Evolutionary conservation across 2,113 vertebrate genomes (phyloP).

Genomic region (Gymnobelideus leadbeateri): DNA sequence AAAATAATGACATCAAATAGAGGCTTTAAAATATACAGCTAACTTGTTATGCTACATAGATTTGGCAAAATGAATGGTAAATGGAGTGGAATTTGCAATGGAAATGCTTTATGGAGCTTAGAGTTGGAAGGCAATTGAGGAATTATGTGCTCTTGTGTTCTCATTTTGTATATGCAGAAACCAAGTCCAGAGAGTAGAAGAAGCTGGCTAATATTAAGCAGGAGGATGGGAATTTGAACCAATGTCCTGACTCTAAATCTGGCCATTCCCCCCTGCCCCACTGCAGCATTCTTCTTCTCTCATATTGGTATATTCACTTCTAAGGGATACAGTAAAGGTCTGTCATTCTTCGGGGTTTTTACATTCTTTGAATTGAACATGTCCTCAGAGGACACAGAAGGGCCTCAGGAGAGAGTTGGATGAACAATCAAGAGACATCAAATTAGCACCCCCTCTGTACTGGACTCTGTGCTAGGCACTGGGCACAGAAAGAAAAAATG

Average conservation of each 20-base stretch:
- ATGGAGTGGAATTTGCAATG: constrained; percentile 9
- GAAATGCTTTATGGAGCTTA: constrained; percentile 3
- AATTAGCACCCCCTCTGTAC: not conserved
- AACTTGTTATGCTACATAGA: constrained; percentile 30
- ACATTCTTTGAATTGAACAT: not conserved
- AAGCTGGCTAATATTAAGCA: not conserved
- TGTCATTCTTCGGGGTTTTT: not conserved
- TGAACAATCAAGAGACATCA: not conserved
- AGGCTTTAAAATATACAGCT: constrained; percentile 9
- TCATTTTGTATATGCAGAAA: not conserved
- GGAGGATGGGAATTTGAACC: not conserved
- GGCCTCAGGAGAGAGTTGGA: not conserved
- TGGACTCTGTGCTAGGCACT: not conserved
- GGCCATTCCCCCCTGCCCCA: no score
- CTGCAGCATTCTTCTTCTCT: not conserved
- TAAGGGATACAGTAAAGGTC: not conserved
- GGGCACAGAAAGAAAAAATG: not conserved
- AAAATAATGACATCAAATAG: not conserved
- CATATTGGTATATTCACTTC: not conserved
- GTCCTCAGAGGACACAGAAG: not conserved
- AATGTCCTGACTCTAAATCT: not conserved
- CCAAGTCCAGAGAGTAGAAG: not conserved
- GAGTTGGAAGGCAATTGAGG: not conserved
- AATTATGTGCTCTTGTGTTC: not conserved
- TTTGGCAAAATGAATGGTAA: constrained; percentile 13